Conservation (phyloP, 2,797 vertebrate species). For the Varecia variegata region DNA sequence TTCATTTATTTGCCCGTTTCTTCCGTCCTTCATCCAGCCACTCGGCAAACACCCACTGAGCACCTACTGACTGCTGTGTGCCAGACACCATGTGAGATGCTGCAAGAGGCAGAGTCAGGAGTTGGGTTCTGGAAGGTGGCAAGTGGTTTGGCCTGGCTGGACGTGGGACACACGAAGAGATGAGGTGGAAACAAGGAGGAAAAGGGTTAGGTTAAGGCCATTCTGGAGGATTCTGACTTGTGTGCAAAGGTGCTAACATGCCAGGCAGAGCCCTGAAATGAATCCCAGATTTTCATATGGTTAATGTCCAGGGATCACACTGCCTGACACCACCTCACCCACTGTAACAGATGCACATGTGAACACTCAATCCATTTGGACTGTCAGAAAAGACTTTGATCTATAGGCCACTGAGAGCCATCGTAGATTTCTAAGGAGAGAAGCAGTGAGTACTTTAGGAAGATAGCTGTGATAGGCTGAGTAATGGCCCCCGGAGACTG, state of each 20-base stretch:
- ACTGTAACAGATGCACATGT: fast-evolving
- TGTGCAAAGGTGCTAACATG: fast-evolving
- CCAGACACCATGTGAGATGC: not conserved
- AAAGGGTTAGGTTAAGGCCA: not conserved
- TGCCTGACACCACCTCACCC: not conserved
- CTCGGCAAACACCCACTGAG: not conserved
- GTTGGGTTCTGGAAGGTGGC: not conserved
- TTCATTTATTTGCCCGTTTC: not conserved
- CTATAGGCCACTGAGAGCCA: not conserved
- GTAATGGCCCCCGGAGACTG: not conserved
- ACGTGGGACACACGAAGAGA: not conserved
- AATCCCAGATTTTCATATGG: not conserved
- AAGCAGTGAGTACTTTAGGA: not conserved
- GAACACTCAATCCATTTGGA: not conserved
- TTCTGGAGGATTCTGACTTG: not conserved
- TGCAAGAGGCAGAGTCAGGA: not conserved
- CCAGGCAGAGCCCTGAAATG: not conserved
- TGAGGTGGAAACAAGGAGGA: not conserved
- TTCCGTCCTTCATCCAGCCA: not conserved
- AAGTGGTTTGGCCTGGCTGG: not conserved
- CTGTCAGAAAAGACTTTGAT: not conserved
- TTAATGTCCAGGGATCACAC: not conserved
- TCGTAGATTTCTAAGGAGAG: not conserved
- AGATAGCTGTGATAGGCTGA: not conserved
- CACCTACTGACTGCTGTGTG: not conserved